Conservation (phyloP, 2,797 vertebrate genomes). For the Peromyscus nudipes region DNA sequence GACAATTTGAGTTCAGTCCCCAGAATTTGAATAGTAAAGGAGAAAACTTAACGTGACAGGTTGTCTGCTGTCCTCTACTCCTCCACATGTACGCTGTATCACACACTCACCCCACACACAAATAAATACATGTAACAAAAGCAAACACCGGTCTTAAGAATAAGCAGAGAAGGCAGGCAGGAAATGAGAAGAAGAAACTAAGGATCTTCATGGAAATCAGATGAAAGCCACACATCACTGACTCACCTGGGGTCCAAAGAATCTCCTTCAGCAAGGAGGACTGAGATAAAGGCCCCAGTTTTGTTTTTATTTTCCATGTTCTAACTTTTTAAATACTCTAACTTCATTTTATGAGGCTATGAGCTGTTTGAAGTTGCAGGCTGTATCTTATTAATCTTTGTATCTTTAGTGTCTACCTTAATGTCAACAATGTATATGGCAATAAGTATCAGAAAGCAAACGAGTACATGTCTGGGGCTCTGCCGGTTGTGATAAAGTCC, state of each 20-base stretch:
- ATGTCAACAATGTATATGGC: background rate
- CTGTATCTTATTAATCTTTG: conserved; percentile 41
- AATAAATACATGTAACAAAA: background rate
- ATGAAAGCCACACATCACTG: background rate
- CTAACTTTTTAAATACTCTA: conserved; percentile 40
- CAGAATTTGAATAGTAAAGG: too few relatives aligned
- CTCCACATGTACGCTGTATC: too few relatives aligned
- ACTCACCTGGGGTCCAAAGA: background rate
- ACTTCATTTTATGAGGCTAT: conserved; percentile 25
- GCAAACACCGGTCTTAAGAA: background rate
- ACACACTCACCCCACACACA: background rate
- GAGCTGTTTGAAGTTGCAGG: background rate
- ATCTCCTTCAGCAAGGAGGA: background rate
- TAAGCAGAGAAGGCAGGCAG: background rate
- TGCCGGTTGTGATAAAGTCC: background rate
- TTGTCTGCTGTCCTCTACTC: background rate
- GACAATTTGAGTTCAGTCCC: background rate
- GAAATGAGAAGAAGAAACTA: background rate
- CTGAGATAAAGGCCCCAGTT: background rate
- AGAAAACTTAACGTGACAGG: too few relatives aligned
- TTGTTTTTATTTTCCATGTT: conserved; percentile 45
- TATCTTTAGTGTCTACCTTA: conserved; percentile 16
- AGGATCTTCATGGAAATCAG: conserved; percentile 1
- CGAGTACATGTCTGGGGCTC: background rate
- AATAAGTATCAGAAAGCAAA: background rate